A percentile compares a stretch with the other conserved stretches of the same genome.
These are phyloP conservation scores for Cephus rjabovi DNA, from an alignment of 2,888 invertebrate species.

Conservation along the genomic window DNA sequence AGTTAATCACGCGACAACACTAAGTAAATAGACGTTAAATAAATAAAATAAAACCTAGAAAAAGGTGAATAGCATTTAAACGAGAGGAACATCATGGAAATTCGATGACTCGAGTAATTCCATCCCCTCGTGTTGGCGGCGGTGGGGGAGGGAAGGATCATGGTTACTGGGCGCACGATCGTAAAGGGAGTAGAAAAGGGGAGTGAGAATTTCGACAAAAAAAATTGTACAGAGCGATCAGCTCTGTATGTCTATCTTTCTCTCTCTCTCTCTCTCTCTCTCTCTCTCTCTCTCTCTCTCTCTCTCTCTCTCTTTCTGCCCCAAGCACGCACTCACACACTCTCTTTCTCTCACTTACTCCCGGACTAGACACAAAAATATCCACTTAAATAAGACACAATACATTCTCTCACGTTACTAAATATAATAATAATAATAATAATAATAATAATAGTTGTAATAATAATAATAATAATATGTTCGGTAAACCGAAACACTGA, in stretches of 20 bases:
- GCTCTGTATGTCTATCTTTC: neutral
- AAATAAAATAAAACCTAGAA: conserved; percentile 8
- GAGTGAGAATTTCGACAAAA: neutral
- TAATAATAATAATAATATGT: conserved; percentile 36
- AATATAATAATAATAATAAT: conserved; percentile 40
- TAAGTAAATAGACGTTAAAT: conserved; percentile 8
- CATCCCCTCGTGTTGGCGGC: neutral
- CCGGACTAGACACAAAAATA: conserved; percentile 64
- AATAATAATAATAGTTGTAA: conserved; percentile 36
- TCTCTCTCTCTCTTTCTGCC: neutral
- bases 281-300: neutral
- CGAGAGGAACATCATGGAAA: neutral
- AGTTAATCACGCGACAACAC: conserved; percentile 8
- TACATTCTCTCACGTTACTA: conserved; percentile 40
- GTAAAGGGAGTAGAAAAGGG: neutral
- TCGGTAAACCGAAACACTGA: neutral
- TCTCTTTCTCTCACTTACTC: conserved; percentile 27
- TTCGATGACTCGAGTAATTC: neutral
- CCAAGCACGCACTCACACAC: neutral
- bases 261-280: neutral
- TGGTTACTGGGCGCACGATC: neutral
- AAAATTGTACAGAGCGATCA: neutral
- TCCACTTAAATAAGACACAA: conserved; percentile 61
- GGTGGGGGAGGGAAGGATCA: neutral
- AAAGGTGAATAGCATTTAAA: neutral